A percentile compares a stretch with the other conserved stretches of the same genome.
phyloP scores from a whole-genome alignment of 2,888 invertebrate species.

The Apodemia zela region DNA sequence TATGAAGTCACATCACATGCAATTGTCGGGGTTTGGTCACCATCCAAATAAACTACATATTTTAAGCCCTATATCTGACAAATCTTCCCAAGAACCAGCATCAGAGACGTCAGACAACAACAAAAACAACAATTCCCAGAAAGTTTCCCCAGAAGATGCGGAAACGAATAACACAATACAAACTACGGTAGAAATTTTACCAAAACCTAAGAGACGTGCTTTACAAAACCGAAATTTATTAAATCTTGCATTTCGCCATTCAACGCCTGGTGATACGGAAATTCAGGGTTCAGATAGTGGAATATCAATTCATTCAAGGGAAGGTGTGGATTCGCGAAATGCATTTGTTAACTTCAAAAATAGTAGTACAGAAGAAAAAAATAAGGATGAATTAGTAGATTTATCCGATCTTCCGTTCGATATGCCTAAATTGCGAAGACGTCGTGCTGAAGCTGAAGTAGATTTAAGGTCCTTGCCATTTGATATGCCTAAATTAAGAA shows the following conservation, averaged over 20 bases:
- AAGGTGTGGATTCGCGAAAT: slow-evolving; percentile 86
- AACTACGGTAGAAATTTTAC: slow-evolving; percentile 71
- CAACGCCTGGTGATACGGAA: slow-evolving; percentile 85
- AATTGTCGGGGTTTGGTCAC: slow-evolving; percentile 84
- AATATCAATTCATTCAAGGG: slow-evolving; percentile 91
- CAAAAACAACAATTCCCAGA: slow-evolving; percentile 88
- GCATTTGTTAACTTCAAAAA: slow-evolving; percentile 82
- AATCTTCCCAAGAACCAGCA: slow-evolving; percentile 92
- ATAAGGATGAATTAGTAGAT: slow-evolving; percentile 82
- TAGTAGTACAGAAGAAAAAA: slow-evolving; percentile 74
- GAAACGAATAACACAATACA: slow-evolving; percentile 66
- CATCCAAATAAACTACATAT: slow-evolving; percentile 90
- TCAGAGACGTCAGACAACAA: slow-evolving; percentile 92
- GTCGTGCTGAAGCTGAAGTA: slow-evolving; percentile 87
- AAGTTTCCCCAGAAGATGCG: slow-evolving; percentile 86
- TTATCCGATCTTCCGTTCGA: slow-evolving; percentile 92
- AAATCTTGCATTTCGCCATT: slow-evolving; percentile 83
- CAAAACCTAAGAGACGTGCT: slow-evolving; percentile 83
- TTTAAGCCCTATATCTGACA: slow-evolving; percentile 93
- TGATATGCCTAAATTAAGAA: slow-evolving; percentile 93
- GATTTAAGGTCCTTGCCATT: slow-evolving; percentile 92
- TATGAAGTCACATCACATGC: slow-evolving; percentile 81
- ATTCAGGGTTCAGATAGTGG: slow-evolving; percentile 94
- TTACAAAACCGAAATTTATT: slow-evolving; percentile 89
- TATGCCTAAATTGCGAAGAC: slow-evolving; percentile 91